Base-by-base conservation (phyloP, 2,113 vertebrate genomes). In the Mus spicilegus region DNA sequence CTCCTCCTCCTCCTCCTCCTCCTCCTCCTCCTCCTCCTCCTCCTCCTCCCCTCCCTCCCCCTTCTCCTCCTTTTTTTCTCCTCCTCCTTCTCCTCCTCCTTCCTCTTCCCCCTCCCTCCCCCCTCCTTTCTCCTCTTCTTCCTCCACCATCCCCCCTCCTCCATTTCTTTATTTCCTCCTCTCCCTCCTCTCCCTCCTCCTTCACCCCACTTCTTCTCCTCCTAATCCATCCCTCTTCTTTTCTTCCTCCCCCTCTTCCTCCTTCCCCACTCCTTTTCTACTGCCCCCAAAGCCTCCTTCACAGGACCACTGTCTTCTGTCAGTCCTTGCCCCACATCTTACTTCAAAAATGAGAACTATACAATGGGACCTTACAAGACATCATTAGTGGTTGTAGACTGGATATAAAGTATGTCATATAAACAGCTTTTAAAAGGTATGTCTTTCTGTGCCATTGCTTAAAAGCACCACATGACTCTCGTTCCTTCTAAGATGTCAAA, bases 371-470 rank as follows among this genome's bases (percentile, higher is more conserved):
- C 97, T 97, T 96, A 97, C 69, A 95, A 97, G 96, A 77, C 61
- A 70, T 97, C 97, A 96, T 97, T 96, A 97, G 97, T 97, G 95
- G 94, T 93, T 97, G 95, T 97, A 97, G 97, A 97, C 96, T 95
- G 95, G 73, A 97, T 97, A 97, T 97, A 97, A 98, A 97, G 97
- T 96, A 90, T 98, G 95, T 97, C 95, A 95, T 92, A 95, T 95
- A 88, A 97, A 92, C 77, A 84, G 73, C 84, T 94, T 84, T 84
- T 39, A 39, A 61, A 39, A n/a, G 3, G 54, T 7, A 26, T 39
- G 76, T 78, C 8, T 33, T 76, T 78, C 8, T n/a, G 33, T 58
- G 16, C 19, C 4, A 22, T 14, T 58, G 33, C 67, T 89, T 80
- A 65, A 46, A 93, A 54, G 65, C 36, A 13, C n/a, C 12, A 1